Evolutionary conservation across 2,797 vertebrate genomes (phyloP).

Genomic region (Orestias chungarensis): DNA sequence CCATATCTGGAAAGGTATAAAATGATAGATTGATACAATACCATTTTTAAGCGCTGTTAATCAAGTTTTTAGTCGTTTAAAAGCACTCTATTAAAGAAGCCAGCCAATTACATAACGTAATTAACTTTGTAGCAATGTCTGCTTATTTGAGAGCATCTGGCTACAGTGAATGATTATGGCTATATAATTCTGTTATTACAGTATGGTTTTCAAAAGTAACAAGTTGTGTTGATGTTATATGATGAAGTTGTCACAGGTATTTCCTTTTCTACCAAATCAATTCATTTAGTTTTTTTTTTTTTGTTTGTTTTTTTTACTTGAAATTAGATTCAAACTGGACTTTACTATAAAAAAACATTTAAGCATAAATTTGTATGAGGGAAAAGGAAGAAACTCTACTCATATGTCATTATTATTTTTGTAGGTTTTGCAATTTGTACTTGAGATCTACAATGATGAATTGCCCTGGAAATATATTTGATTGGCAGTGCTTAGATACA

Average conservation of each 20-base stretch:
- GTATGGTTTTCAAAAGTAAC: not conserved
- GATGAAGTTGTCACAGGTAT: not conserved
- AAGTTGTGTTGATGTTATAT: not conserved
- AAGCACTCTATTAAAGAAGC: not conserved
- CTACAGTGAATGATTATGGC: too few relatives aligned
- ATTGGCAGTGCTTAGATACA: slow-evolving; percentile 1
- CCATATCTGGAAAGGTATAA: not conserved
- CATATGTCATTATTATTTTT: slow-evolving; percentile 1
- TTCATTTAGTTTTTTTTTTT: not conserved
- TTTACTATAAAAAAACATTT: not conserved
- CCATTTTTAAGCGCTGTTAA: not conserved
- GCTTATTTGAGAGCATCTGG: not conserved
- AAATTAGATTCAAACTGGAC: not conserved
- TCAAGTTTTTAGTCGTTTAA: not conserved
- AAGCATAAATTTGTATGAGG: slow-evolving; percentile 9
- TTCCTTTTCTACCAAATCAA: not conserved
- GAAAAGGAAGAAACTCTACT: not conserved
- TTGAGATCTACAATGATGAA: slow-evolving; percentile 7
- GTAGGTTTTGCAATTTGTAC: not conserved
- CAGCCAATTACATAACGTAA: not conserved
- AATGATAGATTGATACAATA: not conserved
- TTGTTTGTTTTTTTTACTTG: too few relatives aligned
- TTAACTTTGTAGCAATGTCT: too few relatives aligned
- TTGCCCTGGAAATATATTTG: slow-evolving; percentile 10
- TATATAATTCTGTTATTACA: not conserved